These are phyloP conservation scores for Gallinago undulata DNA, from an alignment of 2,113 vertebrate species.

Conservation along the genomic window DNA sequence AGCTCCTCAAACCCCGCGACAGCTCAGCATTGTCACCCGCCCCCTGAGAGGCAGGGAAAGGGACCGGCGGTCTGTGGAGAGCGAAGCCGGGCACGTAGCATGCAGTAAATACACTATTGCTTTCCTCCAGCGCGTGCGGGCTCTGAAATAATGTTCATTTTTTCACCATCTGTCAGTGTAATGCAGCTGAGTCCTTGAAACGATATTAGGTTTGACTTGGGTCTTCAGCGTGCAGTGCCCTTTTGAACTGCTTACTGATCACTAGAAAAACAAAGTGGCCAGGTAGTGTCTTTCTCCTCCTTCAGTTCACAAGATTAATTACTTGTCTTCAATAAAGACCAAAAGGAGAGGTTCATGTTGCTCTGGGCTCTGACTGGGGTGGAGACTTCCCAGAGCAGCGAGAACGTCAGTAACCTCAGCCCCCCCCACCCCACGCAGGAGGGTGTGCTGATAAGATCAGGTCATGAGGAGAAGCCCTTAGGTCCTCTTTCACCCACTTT, in stretches of 20 bases:
- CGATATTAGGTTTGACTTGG: neutral
- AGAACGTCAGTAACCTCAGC: neutral
- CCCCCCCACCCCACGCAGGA: neutral
- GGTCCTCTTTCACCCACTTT: neutral
- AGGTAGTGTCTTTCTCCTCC: neutral
- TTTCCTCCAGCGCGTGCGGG: neutral
- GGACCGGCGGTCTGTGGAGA: rapidly evolving
- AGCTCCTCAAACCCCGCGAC: rapidly evolving
- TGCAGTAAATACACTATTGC: neutral
- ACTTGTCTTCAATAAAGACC: neutral
- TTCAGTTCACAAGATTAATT: neutral
- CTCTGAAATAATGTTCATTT: neutral
- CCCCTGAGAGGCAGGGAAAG: neutral
- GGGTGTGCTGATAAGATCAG: neutral
- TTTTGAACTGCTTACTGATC: neutral
- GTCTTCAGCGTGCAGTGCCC: neutral
- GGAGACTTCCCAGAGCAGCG: neutral
- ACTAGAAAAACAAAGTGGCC: neutral
- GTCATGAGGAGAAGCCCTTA: neutral
- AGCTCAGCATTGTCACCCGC: neutral
- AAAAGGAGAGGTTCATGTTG: neutral
- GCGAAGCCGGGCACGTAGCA: neutral
- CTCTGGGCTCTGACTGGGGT: neutral
- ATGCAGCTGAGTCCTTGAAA: neutral
- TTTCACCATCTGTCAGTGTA: neutral